Evolutionary conservation across 2,113 vertebrate genomes (phyloP).

Genomic region (Amazona guildingii): DNA sequence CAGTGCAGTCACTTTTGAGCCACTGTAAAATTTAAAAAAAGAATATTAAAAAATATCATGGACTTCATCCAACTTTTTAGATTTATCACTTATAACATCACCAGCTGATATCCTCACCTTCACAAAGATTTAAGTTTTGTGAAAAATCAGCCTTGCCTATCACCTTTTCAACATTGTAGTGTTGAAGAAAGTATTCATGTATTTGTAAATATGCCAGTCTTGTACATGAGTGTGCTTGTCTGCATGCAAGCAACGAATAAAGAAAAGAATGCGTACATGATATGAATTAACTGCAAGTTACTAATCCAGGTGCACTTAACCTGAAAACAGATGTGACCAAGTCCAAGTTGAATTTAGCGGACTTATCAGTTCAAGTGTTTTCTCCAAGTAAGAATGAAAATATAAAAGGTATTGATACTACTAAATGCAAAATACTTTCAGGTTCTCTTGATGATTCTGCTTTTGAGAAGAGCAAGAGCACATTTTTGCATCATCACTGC

Average conservation of each 20-base stretch:
- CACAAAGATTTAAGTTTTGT: background rate
- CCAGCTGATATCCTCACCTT: background rate
- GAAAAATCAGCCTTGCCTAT: background rate
- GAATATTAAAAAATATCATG: background rate
- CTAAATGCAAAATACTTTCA: background rate
- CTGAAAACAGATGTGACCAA: background rate
- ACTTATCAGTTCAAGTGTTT: background rate
- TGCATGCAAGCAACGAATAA: background rate
- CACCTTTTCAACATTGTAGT: background rate
- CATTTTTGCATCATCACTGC: background rate
- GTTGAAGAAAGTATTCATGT: background rate
- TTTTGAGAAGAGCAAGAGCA: background rate
- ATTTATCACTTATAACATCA: background rate
- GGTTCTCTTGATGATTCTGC: background rate
- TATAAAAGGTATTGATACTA: background rate
- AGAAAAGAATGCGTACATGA: background rate
- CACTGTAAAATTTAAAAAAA: background rate
- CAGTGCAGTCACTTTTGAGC: background rate
- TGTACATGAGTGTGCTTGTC: background rate
- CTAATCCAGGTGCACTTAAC: background rate
- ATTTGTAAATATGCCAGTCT: background rate
- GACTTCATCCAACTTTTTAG: background rate
- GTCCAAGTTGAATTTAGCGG: background rate
- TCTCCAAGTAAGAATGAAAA: background rate
- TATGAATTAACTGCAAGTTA: background rate